Base-by-base conservation (phyloP, 1,140 invertebrate genomes). In the Lithobius niger region DNA sequence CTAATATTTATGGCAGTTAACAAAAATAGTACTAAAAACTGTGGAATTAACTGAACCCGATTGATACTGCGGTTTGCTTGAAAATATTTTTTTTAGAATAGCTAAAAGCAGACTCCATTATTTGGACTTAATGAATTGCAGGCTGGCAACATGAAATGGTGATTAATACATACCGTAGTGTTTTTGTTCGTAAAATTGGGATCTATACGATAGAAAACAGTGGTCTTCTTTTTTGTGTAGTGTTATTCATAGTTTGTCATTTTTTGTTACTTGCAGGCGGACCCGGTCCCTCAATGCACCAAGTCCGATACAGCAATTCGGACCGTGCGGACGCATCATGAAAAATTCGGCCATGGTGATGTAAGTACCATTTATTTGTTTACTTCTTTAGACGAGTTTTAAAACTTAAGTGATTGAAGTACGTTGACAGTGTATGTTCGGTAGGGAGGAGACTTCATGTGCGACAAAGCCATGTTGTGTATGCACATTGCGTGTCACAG, bases 261-360 rank as follows among this genome's bases (percentile, higher is more conserved):
- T 64, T 64, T 60, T 56, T 54, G 24, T 60, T 43, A 54, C 54
- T 83, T 85, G n/a, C 76, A 93, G 89, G 80, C 79, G 89, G 64
- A 93, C 89, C 13, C 79, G 88, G 66, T 93, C 88, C 61, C 76
- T 94, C 63, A 94, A 94, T 76, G 90, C 90, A 16, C 90, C 89
- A 0, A 92, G 86, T 61, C 90, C 89, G 1, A 85, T 91, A 56
- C 89, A 91, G 71, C 87, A 93, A 65, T 94, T 95, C 72, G 90
- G 90, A 78, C 90, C 89, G 80, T 94, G 89, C 75, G 90, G 89
- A 56, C 81, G 89, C 58, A 93, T 94, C 66, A 91, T 93, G 88
- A 93, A 91, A 74, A 93, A 91, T 72, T 88, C 88, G 1, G 86
- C 87, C 18, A 90, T 92, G 86, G 86, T 93, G 67, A 93, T 94